Percentiles rank a stretch among this genome's conserved stretches.
phyloP scores from a whole-genome alignment of 2,113 vertebrate genomes.

The Pimephales promelas region DNA sequence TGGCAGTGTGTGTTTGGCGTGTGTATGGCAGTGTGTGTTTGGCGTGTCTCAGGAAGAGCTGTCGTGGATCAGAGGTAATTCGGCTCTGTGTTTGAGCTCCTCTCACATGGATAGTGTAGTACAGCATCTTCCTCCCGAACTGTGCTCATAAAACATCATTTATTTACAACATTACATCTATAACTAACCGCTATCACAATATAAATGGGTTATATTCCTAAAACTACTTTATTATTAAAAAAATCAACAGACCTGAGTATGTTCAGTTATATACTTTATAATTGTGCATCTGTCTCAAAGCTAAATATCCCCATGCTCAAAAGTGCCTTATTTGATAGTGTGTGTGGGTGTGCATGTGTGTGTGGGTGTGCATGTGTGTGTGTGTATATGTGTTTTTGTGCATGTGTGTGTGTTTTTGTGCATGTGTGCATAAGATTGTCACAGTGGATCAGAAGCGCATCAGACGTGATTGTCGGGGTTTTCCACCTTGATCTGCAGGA shows the following conservation, averaged over 20 bases:
- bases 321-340: neutral
- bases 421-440: slow-evolving; percentile 42
- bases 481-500: slow-evolving; percentile 88
- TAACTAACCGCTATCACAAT: neutral
- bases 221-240: neutral
- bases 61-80: too few species aligned
- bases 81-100: too few species aligned
- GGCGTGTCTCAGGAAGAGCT: too few species aligned
- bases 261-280: neutral
- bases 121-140: too few species aligned
- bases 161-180: neutral
- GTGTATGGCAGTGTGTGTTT: too few species aligned
- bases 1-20: too few species aligned
- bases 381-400: neutral
- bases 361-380: too few species aligned
- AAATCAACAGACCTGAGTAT: neutral
- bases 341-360: too few species aligned
- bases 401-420: neutral
- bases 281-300: neutral
- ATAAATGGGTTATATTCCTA: neutral
- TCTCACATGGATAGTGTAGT: too few species aligned
- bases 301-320: neutral
- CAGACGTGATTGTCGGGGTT: slow-evolving; percentile 73
- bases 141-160: too few species aligned
- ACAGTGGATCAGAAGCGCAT: slow-evolving; percentile 3